Evolutionary conservation across 2,888 invertebrate species (phyloP), one percentile per base, ranked within the genome.

Genomic region (Formica aserva): DNA sequence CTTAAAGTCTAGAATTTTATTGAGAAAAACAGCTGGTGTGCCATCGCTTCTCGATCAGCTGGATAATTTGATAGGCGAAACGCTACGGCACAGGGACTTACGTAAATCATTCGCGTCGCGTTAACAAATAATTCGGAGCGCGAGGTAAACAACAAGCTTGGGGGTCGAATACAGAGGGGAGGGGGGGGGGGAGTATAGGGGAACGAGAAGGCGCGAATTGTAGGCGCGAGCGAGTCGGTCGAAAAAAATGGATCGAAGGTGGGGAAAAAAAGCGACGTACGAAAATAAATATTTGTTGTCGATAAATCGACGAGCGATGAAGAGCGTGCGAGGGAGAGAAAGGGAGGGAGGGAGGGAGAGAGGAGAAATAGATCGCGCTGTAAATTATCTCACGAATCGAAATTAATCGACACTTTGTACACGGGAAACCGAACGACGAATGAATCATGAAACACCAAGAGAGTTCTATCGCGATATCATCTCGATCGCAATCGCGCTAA

Each of bases 201-300:
- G 22, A 48, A n/a, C 22, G 57, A 45, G 60, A 80, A 72, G 57
- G 4, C 38, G 38, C 35, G 67, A 77, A 52, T 67, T 55, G 69
- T 57, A 41, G 48, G 77, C 26, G 26, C 29, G 22, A 69, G 71
- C 38, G 71, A 57, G 22, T 78, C 22, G 22, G 32, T 32, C 29
- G 71, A 80, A 80, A 80, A 67, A 80, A 72, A 72, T 80, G 60
- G 26, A 72, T 77, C n/a, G 71, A 72, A 60, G 35, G 41, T 45
- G 71, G 22, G 52, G 11, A 41, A 32, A n/a, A 22, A 45, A 63
- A 76, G 29, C 22, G 60, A 72, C n/a, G 60, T 11, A 57, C 32
- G 26, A 80, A 80, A 80, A 80, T 80, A 80, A 80, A 80, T 80
- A 80, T 80, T 80, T 80, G 72, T 72, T 72, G 72, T 18, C 57